phyloP scores from a whole-genome alignment of 2,113 vertebrate genomes.

The Scophthalmus maximus region DNA sequence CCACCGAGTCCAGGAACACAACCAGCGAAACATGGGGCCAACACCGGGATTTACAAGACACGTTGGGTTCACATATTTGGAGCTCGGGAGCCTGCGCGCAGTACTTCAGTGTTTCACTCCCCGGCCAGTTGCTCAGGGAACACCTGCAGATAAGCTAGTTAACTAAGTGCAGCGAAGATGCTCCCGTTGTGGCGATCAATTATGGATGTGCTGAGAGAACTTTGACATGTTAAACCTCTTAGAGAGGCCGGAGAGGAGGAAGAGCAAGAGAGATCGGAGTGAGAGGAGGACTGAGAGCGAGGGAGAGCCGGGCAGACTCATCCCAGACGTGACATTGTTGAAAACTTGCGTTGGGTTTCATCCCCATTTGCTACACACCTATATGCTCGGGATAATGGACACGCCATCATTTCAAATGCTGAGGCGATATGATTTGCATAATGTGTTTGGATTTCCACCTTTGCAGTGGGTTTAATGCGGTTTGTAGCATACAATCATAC shows the following conservation, averaged over 20 bases:
- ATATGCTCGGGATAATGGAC: slow-evolving; percentile 39
- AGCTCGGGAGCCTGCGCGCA: slow-evolving; percentile 49
- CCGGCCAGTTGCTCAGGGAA: slow-evolving; percentile 79
- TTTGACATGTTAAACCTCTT: slow-evolving; percentile 86
- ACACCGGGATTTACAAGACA: slow-evolving; percentile 68
- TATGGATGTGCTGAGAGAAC: slow-evolving; percentile 83
- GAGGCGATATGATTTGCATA: slow-evolving; percentile 33
- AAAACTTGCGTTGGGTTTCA: slow-evolving; percentile 45
- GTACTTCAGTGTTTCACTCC: slow-evolving; percentile 58
- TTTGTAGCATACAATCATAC: not conserved
- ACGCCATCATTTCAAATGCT: slow-evolving; percentile 23
- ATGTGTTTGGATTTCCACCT: slow-evolving; percentile 36
- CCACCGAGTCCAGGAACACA: slow-evolving; percentile 53
- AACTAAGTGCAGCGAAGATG: slow-evolving; percentile 83
- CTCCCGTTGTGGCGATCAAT: slow-evolving; percentile 79
- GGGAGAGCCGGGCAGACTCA: slow-evolving; percentile 41
- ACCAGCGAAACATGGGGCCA: slow-evolving; percentile 65
- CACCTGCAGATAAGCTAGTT: slow-evolving; percentile 82
- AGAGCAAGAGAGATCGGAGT: slow-evolving; percentile 53
- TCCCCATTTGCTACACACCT: not conserved
- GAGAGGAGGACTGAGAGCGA: slow-evolving; percentile 49
- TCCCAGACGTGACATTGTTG: slow-evolving; percentile 55
- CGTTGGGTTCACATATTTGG: slow-evolving; percentile 65
- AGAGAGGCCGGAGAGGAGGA: slow-evolving; percentile 72
- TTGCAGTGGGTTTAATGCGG: slow-evolving; percentile 16